Evolutionary conservation across 1,140 invertebrate genomes (phyloP).

Genomic region (Microplitis demolitor): DNA sequence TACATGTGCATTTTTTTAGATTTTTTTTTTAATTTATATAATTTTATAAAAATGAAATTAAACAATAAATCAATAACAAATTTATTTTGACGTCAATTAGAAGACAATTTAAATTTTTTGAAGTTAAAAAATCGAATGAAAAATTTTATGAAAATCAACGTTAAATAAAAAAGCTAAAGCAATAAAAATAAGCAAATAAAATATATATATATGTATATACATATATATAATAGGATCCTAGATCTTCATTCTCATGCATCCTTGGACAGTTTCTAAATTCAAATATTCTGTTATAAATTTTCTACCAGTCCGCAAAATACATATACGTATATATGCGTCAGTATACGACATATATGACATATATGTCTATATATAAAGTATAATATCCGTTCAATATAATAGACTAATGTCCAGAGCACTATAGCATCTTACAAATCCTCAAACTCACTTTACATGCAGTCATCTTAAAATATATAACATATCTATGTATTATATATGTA

Average conservation of each 20-base stretch:
- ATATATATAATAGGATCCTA: background rate
- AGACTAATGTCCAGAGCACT: background rate
- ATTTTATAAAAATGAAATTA: too few relatives aligned
- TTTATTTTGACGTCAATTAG: too few relatives aligned
- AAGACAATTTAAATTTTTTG: too few relatives aligned
- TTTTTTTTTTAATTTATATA: too few relatives aligned
- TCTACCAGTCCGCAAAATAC: background rate
- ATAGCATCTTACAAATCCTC: background rate
- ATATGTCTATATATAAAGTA: too few relatives aligned
- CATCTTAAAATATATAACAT: background rate
- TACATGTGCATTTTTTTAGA: too few relatives aligned
- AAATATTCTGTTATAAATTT: background rate
- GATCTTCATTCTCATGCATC: constrained; percentile 24
- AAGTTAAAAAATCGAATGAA: background rate
- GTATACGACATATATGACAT: too few relatives aligned
- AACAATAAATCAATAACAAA: too few relatives aligned
- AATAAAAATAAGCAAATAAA: background rate
- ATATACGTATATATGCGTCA: background rate
- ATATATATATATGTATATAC: background rate
- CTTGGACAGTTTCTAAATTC: background rate
- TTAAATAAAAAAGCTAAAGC: background rate
- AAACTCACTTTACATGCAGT: background rate
- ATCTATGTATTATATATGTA: background rate
- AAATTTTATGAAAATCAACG: background rate
- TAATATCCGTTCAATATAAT: too few relatives aligned